Percentiles rank a stretch among this genome's conserved stretches.
Conservation (phyloP, 2,888 invertebrate species). For the Ophioninae sp. region DNA sequence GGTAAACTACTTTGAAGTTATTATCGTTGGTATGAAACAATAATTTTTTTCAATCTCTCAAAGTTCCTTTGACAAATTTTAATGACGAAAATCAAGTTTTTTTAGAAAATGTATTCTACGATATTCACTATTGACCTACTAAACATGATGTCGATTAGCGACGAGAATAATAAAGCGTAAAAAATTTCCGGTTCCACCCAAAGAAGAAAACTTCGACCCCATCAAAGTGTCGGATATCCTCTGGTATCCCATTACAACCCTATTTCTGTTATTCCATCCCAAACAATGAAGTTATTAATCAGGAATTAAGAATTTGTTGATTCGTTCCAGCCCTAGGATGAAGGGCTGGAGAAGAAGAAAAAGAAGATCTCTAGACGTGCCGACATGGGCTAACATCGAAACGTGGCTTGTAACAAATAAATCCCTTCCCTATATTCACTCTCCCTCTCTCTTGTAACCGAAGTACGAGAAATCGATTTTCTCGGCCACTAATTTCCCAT, state of each 20-base stretch:
- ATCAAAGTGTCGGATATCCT: not conserved
- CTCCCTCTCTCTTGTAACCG: slow-evolving; percentile 40
- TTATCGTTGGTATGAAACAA: too few relatives aligned
- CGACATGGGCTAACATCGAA: slow-evolving; percentile 14
- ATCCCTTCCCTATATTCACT: slow-evolving; percentile 39
- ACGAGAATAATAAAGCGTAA: too few relatives aligned
- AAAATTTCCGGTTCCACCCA: too few relatives aligned
- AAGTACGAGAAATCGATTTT: slow-evolving; percentile 73
- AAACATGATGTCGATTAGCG: too few relatives aligned
- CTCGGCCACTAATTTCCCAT: slow-evolving; percentile 75
- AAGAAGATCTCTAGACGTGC: not conserved
- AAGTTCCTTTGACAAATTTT: too few relatives aligned
- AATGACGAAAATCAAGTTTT: too few relatives aligned
- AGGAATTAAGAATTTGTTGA: not conserved
- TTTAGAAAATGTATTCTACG: too few relatives aligned
- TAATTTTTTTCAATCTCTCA: too few relatives aligned
- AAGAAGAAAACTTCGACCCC: too few relatives aligned
- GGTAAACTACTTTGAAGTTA: too few relatives aligned
- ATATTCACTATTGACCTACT: too few relatives aligned
- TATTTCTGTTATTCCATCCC: not conserved
- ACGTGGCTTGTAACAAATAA: slow-evolving; percentile 50
- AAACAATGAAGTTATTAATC: not conserved
- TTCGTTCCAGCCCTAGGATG: slow-evolving; percentile 18
- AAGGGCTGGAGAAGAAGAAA: not conserved
- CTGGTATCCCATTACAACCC: not conserved